Percentiles rank a stretch among this genome's conserved stretches.
These are phyloP conservation scores for Rhingia rostrata DNA, from an alignment of 2,888 invertebrate genomes.

Conservation along the genomic window DNA sequence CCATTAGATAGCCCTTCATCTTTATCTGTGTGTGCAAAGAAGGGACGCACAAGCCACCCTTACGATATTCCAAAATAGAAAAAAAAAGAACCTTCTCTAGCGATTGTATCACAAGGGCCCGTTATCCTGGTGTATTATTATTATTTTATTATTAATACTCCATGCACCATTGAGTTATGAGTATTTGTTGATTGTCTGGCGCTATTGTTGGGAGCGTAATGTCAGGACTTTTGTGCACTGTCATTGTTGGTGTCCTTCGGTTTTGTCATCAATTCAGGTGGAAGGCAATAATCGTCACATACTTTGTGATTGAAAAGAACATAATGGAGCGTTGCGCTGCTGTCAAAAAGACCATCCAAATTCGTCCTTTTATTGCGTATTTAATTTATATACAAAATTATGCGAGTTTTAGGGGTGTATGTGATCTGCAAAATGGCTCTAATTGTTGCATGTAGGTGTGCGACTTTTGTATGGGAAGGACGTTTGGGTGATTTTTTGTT, in stretches of 20 bases:
- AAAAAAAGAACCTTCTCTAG: constrained; percentile 5
- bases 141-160: constrained; percentile 57
- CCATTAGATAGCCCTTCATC: not conserved
- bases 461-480: too few species aligned
- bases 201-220: constrained; percentile 24
- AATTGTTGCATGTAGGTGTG: not conserved
- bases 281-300: constrained; percentile 55
- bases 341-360: constrained; percentile 39
- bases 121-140: constrained; percentile 45
- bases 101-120: constrained; percentile 37
- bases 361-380: constrained; percentile 6
- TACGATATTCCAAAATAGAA: not conserved
- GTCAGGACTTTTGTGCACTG: constrained; percentile 19
- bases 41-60: constrained; percentile 17
- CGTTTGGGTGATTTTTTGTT: too few species aligned
- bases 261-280: constrained; percentile 50
- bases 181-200: constrained; percentile 50
- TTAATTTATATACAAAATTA: not conserved
- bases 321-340: constrained; percentile 8
- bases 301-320: constrained; percentile 3
- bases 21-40: not conserved
- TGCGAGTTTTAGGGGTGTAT: not conserved
- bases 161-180: constrained; percentile 50
- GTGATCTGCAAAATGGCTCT: too few species aligned
- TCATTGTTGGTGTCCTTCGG: constrained; percentile 22